Percentiles rank a stretch among this genome's conserved stretches.
phyloP scores from a whole-genome alignment of 1,140 invertebrate species.

The Phymorhynchus buccinoides region DNA sequence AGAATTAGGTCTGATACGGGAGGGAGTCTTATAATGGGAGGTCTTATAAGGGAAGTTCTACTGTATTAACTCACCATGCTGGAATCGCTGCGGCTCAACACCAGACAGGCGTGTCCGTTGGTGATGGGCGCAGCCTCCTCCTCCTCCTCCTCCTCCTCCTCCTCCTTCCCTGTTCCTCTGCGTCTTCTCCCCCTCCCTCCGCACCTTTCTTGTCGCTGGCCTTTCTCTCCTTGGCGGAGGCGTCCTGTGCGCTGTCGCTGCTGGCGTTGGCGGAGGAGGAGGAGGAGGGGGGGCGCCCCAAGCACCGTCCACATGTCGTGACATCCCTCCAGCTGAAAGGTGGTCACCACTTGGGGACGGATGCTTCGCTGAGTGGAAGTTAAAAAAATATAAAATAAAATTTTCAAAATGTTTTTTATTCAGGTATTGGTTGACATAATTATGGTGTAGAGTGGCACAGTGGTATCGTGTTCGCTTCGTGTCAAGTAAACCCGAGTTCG shows the following conservation, averaged over 20 bases:
- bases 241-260: slow-evolving; percentile 24
- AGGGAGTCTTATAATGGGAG: too few relatives aligned
- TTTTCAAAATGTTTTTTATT: too few relatives aligned
- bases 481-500: too few relatives aligned
- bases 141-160: slow-evolving; percentile 50
- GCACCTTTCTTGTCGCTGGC: slow-evolving; percentile 12
- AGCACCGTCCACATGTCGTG: slow-evolving; percentile 96
- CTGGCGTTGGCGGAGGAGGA: too few relatives aligned
- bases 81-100: slow-evolving; percentile 89
- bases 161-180: slow-evolving; percentile 46
- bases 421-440: too few relatives aligned
- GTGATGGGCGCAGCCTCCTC: slow-evolving; percentile 49
- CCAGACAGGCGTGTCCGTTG: slow-evolving; percentile 72
- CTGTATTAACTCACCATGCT: slow-evolving; percentile 88
- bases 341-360: slow-evolving; percentile 86
- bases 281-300: slow-evolving; percentile 75
- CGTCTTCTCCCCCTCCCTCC: slow-evolving; percentile 25
- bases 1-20: too few relatives aligned
- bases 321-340: slow-evolving; percentile 92
- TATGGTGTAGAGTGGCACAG: too few relatives aligned
- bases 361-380: slow-evolving; percentile 76
- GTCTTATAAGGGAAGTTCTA: too few relatives aligned
- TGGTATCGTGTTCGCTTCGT: too few relatives aligned
- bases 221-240: slow-evolving; percentile 39
- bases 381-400: slow-evolving; percentile 39